These are phyloP conservation scores for Lordiphosa andalusiaca DNA, from an alignment of 2,888 invertebrate species.

Conservation along the genomic window DNA sequence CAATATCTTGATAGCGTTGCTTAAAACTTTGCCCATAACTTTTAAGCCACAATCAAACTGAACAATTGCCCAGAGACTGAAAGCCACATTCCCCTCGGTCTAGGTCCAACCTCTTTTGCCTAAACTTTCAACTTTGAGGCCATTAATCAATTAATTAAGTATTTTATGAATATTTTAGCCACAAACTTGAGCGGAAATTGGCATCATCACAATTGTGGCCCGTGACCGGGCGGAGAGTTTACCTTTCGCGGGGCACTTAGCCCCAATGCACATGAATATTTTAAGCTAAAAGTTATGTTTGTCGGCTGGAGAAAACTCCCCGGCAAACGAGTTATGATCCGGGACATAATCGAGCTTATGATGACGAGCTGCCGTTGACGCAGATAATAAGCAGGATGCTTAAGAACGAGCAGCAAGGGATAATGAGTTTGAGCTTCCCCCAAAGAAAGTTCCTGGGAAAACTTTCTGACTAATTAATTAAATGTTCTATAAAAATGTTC, in stretches of 20 bases:
- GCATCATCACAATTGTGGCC: slow-evolving; percentile 41
- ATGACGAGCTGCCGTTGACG: slow-evolving; percentile 56
- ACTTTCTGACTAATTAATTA: slow-evolving; percentile 75
- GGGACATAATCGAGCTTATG: slow-evolving; percentile 55
- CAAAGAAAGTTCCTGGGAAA: slow-evolving; percentile 33
- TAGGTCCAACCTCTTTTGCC: slow-evolving; percentile 38
- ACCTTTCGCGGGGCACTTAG: slow-evolving; percentile 52
- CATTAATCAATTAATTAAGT: slow-evolving; percentile 77
- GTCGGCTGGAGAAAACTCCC: slow-evolving; percentile 3
- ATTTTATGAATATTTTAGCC: slow-evolving; percentile 71
- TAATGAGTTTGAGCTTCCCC: slow-evolving; percentile 48
- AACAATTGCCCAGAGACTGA: slow-evolving; percentile 29
- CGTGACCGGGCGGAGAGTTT: slow-evolving; percentile 34
- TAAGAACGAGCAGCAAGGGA: slow-evolving; percentile 33
- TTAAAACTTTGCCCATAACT: slow-evolving; percentile 32
- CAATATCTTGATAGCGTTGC: slow-evolving; percentile 13
- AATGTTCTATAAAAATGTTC: slow-evolving; percentile 68
- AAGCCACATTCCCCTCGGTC: slow-evolving; percentile 8
- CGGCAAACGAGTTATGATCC: slow-evolving; percentile 17
- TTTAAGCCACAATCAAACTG: slow-evolving; percentile 23
- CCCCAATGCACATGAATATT: slow-evolving; percentile 65
- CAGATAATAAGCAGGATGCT: slow-evolving; percentile 55
- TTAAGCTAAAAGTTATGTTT: slow-evolving; percentile 55
- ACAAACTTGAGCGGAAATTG: slow-evolving; percentile 35
- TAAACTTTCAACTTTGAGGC: slow-evolving; percentile 58